Evolutionary conservation across 1,140 invertebrate genomes (phyloP), one percentile per base, ranked within the genome.

Genomic region (Phthorimaea operculella): DNA sequence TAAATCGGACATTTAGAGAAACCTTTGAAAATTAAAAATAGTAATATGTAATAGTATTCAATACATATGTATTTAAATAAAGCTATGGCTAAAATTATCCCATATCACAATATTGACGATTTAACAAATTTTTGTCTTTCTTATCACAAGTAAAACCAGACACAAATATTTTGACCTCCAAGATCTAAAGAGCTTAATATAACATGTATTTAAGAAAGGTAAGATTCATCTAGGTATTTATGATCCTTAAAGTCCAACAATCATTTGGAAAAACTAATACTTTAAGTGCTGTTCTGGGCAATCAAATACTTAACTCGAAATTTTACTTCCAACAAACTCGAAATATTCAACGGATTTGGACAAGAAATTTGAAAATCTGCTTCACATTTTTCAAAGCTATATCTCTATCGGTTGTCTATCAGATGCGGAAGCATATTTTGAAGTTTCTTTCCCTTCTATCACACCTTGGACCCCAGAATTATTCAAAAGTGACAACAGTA

Each of bases 391-490:
- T 28, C 36, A 39, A 39, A 39, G n/a, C n/a, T 39, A 2, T 39
- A 39, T 39, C 36, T 5, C 36, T 12, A 39, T 3, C 36, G 36
- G 10, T 10, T 2, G 36, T 39, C 10, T 5, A 39, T 39, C 3
- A 39, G 36, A 39, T 39, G 10, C 1, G 3, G 36, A 10, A 1
- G 36, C 36, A 39, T 1, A 39, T 12, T 39, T 39, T 39, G 3
- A 39, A 39, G n/a, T 12, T 39, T n/a, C 36, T 39, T 9, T 9
- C 36, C 10, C 36, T 2, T n/a, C 36, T 39, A 72, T 74, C 68
- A 76, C 70, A 72, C 59, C 58, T 83, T 83, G 80, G 80, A 83
- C 80, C 74, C 79, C 78, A 75, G 74, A 69, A 70, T 70, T 68
- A 66, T 68, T 71, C 59, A 62, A 69, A 64, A 39, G 36, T 71